phyloP scores from a whole-genome alignment of 2,888 invertebrate genomes.

The Sphaeridia pumilis region DNA sequence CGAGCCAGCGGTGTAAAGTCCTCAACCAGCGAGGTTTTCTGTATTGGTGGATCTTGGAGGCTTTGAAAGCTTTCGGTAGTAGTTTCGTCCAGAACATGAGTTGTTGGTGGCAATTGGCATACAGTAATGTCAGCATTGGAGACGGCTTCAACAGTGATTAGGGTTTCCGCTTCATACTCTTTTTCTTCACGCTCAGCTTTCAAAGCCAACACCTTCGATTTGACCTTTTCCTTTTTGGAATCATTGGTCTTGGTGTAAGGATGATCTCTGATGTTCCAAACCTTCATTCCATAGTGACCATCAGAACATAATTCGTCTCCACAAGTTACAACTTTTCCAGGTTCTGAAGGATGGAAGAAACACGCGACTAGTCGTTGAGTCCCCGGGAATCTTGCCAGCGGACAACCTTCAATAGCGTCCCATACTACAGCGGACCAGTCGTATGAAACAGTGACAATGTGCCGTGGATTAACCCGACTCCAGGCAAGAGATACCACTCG shows the following conservation, averaged over 20 bases:
- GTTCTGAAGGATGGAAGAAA: constrained; percentile 54
- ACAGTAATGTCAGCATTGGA: too few relatives aligned
- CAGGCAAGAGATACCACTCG: constrained; percentile 51
- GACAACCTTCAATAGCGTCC: constrained; percentile 47
- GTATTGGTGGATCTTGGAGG: too few relatives aligned
- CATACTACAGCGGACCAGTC: constrained; percentile 55
- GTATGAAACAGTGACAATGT: constrained; percentile 55
- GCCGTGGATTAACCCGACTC: constrained; percentile 55
- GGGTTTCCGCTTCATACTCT: constrained; percentile 6
- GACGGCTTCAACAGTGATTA: too few relatives aligned
- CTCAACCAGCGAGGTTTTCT: too few relatives aligned
- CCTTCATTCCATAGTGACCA: constrained; percentile 45
- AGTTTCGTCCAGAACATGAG: too few relatives aligned
- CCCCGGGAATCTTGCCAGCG: constrained; percentile 52
- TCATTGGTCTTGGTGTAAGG: constrained; percentile 14
- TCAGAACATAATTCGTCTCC: constrained; percentile 46
- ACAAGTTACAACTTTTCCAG: constrained; percentile 52
- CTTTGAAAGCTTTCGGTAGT: too few relatives aligned
- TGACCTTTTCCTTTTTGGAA: constrained; percentile 2
- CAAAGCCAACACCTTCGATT: neutral
- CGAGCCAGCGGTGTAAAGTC: too few relatives aligned
- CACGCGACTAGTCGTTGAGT: constrained; percentile 47
- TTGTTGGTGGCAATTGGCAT: too few relatives aligned
- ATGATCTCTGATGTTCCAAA: constrained; percentile 46
- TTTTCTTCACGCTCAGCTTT: constrained; percentile 3